Conservation (phyloP, 2,113 vertebrate species). For the Illadopsis cleaveri region DNA sequence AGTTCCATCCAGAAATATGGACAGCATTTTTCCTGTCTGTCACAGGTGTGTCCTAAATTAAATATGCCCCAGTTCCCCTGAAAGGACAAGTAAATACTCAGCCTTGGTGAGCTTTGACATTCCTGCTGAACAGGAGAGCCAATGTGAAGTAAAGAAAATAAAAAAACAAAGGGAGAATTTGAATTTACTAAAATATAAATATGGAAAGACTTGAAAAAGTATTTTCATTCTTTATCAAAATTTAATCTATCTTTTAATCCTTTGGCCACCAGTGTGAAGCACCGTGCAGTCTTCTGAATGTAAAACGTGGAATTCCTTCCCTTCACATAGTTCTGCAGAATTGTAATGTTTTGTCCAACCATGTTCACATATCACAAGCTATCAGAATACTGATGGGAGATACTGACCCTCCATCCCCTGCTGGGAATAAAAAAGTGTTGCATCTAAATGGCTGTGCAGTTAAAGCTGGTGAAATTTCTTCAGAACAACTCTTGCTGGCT, state of each 20-base stretch:
- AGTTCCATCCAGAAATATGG: not conserved
- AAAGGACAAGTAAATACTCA: not conserved
- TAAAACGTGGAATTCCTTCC: not conserved
- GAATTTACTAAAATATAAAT: not conserved
- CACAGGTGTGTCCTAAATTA: not conserved
- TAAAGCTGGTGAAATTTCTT: not conserved
- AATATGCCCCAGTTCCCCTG: not conserved
- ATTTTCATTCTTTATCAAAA: not conserved
- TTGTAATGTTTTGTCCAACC: not conserved
- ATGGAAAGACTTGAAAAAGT: not conserved
- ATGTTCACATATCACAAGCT: not conserved
- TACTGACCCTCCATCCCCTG: not conserved
- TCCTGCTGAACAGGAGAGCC: not conserved
- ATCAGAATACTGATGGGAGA: slow-evolving; percentile 4
- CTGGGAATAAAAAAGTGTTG: not conserved
- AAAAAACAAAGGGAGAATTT: not conserved
- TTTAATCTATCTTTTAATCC: not conserved
- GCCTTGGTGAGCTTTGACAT: not conserved
- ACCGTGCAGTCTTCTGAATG: not conserved
- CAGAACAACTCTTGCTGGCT: not conserved
- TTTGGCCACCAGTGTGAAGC: not conserved
- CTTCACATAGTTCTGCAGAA: not conserved
- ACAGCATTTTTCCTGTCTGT: not conserved
- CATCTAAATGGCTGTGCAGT: slow-evolving; percentile 11
- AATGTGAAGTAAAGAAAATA: not conserved